Evolutionary conservation across 2,888 invertebrate species (phyloP), one percentile per base, ranked within the genome.

Genomic region (Mythimna albipuncta): DNA sequence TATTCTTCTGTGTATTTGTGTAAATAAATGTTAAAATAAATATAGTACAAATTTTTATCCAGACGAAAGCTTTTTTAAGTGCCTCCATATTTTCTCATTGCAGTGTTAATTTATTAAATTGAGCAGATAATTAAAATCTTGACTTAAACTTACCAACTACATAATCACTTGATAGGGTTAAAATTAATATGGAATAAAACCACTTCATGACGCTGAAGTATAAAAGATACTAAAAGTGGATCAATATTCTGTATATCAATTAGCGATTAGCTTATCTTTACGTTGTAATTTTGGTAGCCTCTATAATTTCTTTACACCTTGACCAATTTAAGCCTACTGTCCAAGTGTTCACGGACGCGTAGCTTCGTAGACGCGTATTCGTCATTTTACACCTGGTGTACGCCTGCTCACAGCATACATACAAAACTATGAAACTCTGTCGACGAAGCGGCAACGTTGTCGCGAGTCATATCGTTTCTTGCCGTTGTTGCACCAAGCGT

Each of bases 131-230:
- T 21, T 3, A 3, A 21, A n/a, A n/a, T 19, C 21, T 54, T 54
- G 1, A 64, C 47, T 50, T 21, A 26, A 68, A 67, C 85, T 81
- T 77, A 89, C 89, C 89, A 69, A 79, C 47, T 16, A 81, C 87
- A 88, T 79, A 85, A 62, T 81, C 85, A 67, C 75, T 84, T 16
- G 80, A 77, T 74, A 88, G 55, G 7, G 78, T 70, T 75, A 86
- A 77, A 64, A 86, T 69, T 72, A 88, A 81, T 80, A 88, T 75
- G n/a, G 65, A 75, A 72, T 78, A 84, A 61, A 82, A 81, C 83
- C 84, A 85, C 89, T 88, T 89, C 52, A 62, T 87, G 63, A n/a
- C 59, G 21, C 54, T 61, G 38, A 62, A 59, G 79, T 77, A 55
- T 67, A 66, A 58, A 72, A 66, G 63, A 65, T 44, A 86, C 85